Base-by-base conservation (phyloP, 2,888 invertebrate genomes). In the Caenorhabditis macrosperma region DNA sequence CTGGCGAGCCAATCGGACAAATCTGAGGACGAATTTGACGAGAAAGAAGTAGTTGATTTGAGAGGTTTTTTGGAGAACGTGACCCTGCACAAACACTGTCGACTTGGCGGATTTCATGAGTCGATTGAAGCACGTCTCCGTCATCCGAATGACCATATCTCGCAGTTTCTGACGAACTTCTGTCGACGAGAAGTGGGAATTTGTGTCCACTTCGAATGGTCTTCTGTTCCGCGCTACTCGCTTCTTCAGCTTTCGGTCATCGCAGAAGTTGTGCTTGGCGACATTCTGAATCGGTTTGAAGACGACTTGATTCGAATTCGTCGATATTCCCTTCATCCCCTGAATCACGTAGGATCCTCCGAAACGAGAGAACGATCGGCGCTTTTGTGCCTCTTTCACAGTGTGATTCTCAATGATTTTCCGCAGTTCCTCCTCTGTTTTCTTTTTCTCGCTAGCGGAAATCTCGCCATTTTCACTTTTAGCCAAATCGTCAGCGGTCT, bases 61-160 rank as follows among this genome's bases (percentile, higher is more conserved):
- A 12, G 80, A 80, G 0, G 55, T 67, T 33, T 57, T 57, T 12
- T 80, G 80, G 1, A 75, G 54, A 3, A 61, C 69, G 30, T 75
- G 63, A 15, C 66, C 61, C 28, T 74, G 69, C 0, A 74, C 71
- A 54, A 80, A 80, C 12, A 80, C 75, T 2, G 67, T 67, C 20
- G 67, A 44, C 33, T 71, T 76, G 2, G 76, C 60, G 7, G 61
- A 61, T 66, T 71, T 80, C 57, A 80, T 80, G 4, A 80, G 48
- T 0, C 94, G 94, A 91, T 98, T 98, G 92, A 97, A 99, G 64
- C 95, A 94, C 60, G 95, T 95, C 90, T 95, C 95, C 80, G 98
- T 92, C 91, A 98, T 95, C 92, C 96, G 95, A 81, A 95, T 94
- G 91, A 96, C 97, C 92, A 97, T 97, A 90, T 96, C 96, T 92